Conservation (phyloP, 2,113 vertebrate species). For the Ardeotis arabs region DNA sequence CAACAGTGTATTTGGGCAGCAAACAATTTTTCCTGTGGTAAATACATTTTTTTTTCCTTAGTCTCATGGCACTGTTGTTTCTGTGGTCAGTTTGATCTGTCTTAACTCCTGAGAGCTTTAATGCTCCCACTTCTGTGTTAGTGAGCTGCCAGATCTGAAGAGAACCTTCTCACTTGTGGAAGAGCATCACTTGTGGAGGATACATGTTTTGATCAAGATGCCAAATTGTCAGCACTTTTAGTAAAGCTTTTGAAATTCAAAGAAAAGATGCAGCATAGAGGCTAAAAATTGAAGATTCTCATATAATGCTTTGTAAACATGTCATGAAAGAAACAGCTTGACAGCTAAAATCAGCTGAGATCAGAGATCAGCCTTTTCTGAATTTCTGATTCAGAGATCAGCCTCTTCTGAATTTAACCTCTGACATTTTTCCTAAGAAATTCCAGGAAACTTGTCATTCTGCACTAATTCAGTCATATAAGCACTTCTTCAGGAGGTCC, state of each 20-base stretch:
- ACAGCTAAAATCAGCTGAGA: neutral
- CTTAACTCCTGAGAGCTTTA: neutral
- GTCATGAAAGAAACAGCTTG: neutral
- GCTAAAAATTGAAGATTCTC: neutral
- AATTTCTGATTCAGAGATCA: neutral
- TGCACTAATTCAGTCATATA: neutral
- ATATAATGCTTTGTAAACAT: neutral
- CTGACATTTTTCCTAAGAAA: neutral
- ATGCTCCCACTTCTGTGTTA: neutral
- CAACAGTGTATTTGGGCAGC: neutral
- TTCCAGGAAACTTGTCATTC: neutral
- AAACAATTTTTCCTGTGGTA: neutral
- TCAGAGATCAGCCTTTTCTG: neutral
- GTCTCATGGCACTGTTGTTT: neutral
- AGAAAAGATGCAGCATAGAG: neutral
- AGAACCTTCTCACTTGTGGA: neutral
- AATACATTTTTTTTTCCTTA: neutral
- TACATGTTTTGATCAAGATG: neutral
- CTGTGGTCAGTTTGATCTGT: neutral
- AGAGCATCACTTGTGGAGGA: neutral
- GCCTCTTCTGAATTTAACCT: neutral
- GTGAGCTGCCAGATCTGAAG: neutral
- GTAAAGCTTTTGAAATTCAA: neutral
- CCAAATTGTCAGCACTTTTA: neutral
- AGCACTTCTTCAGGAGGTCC: neutral